Percentiles rank a stretch among this genome's conserved stretches.
phyloP scores from a whole-genome alignment of 2,113 vertebrate genomes.

The Poecilia latipinna region DNA sequence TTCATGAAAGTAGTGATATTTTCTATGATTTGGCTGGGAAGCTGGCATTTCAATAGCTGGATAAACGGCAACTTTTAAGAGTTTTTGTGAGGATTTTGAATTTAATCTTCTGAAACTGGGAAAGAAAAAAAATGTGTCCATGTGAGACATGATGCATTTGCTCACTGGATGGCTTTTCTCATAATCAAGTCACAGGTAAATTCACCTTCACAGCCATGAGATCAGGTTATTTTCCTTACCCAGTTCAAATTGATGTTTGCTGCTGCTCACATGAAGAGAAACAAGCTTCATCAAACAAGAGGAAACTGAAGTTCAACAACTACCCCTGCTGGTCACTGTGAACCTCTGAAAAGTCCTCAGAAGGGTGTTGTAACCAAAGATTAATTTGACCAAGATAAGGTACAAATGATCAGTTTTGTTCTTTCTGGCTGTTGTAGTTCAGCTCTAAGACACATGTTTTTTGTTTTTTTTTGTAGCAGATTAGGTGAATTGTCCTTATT shows the following conservation, averaged over 20 bases:
- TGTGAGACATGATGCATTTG: too few species aligned
- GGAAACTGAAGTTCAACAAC: slow-evolving; percentile 39
- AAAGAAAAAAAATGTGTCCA: too few species aligned
- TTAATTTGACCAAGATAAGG: background rate
- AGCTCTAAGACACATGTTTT: background rate
- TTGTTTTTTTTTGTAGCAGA: background rate
- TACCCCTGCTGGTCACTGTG: slow-evolving; percentile 57
- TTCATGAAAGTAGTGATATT: too few species aligned
- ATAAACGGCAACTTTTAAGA: too few species aligned
- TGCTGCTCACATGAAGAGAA: background rate
- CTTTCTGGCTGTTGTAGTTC: background rate
- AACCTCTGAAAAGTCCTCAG: background rate
- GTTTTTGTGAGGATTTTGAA: too few species aligned
- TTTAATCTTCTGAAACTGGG: too few species aligned
- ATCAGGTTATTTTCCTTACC: background rate
- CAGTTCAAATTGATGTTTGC: background rate
- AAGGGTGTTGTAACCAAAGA: background rate
- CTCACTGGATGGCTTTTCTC: too few species aligned
- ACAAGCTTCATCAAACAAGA: background rate
- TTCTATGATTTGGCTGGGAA: too few species aligned
- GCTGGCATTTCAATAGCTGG: too few species aligned
- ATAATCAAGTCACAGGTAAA: too few species aligned
- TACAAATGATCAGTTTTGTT: background rate
- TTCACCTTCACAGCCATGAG: too few species aligned
- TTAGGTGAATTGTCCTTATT: background rate